Evolutionary conservation across 2,888 invertebrate species (phyloP).

Genomic region (Dysmachus trigonus): DNA sequence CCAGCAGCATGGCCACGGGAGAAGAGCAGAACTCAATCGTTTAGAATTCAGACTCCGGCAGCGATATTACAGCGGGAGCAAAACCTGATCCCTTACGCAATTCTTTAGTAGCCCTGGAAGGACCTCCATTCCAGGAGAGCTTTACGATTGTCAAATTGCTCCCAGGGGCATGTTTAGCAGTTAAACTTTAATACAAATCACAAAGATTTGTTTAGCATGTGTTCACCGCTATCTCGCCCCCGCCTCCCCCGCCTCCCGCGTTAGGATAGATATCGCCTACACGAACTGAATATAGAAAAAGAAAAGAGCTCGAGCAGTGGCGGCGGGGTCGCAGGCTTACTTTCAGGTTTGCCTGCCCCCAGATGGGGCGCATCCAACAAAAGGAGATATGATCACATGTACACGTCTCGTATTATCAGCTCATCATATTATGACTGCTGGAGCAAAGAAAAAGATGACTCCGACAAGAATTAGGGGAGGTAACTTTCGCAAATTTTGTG

Average conservation of each 20-base stretch:
- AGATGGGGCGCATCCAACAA: conserved; percentile 1
- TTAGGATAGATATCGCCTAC: background rate
- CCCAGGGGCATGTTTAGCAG: conserved; percentile 45
- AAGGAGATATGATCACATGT: background rate
- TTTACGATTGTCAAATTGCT: conserved; percentile 46
- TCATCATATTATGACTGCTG: conserved; percentile 26
- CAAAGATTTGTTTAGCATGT: conserved; percentile 42
- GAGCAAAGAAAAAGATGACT: conserved; percentile 7
- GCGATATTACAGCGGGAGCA: conserved; percentile 3
- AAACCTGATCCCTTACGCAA: conserved; percentile 27
- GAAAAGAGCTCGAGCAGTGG: background rate
- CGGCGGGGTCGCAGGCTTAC: background rate
- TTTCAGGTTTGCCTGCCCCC: background rate
- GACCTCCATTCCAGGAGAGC: background rate
- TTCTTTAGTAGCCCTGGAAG: background rate
- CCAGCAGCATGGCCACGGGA: background rate
- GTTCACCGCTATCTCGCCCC: background rate
- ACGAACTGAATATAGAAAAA: background rate
- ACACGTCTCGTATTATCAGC: conserved; percentile 34
- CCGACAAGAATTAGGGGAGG: background rate
- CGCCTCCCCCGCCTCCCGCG: background rate
- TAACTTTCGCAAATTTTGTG: background rate
- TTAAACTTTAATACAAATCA: conserved; percentile 49
- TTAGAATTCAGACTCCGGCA: conserved; percentile 1
- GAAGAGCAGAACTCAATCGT: background rate